Base-by-base conservation (phyloP, 2,888 invertebrate genomes). In the Epirrhoe tristata region DNA sequence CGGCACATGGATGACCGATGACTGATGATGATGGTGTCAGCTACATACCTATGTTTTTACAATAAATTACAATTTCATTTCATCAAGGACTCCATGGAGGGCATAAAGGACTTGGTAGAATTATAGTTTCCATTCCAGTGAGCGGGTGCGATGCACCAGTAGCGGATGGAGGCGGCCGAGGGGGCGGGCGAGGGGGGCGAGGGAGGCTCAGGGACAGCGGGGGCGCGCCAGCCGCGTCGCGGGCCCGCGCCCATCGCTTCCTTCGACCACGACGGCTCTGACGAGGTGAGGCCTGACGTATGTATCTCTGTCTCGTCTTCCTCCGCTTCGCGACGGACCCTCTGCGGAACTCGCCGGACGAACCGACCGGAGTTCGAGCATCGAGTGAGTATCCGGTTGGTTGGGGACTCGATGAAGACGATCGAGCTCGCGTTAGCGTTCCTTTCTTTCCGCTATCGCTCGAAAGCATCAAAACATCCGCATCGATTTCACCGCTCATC, bases 201-300 rank as follows among this genome's bases (percentile, higher is more conserved):
- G 36, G 58, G 72, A 79, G 78, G 74, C 75, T 78, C 79, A 80
- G 48, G 10, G 36, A 83, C 84, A 81, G 83, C 81, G 77, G 78
- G 76, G 71, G 72, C 75, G 85, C 86, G 89, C 75, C 97, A 97
- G 94, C 95, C 96, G 94, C 96, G 97, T 90, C 96, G 97, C 94
- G 98, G 98, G 86, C 97, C 98, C 86, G 98, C 98, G 83, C 98
- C 98, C 85, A 97, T 98, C 91, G 98, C 98, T 87, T 98, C 98
- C 82, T 97, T 98, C 93, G 98, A 98, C 94, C 92, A 92, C 90
- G 97, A 97, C 94, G 95, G 96, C 88, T 97, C 96, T 83, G 97
- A 97, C 93, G 97, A 97, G 94, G 95, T 96, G 85, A 86, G 87
- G 67, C 82, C 75, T 52, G 92, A 94, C 86, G 94, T 95, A 94